These are phyloP conservation scores for Caenorhabditis sp. DNA, from an alignment of 2,888 invertebrate species.

Conservation along the genomic window DNA sequence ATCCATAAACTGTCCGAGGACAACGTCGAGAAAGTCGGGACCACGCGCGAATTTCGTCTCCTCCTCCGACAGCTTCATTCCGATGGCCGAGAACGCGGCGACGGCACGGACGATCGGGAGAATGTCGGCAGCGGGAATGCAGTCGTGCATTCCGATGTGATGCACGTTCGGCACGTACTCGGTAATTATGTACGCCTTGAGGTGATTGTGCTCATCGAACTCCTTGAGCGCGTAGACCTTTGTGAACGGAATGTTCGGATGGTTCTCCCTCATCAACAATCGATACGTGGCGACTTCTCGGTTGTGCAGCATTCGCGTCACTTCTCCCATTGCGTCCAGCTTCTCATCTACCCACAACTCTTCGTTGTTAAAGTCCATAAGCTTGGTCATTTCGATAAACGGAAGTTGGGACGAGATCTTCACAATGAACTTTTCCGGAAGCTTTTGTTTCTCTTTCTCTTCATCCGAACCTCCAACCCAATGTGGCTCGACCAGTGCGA, in stretches of 20 bases:
- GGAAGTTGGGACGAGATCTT: slow-evolving; percentile 49
- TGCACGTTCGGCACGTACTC: slow-evolving; percentile 35
- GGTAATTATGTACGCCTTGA: slow-evolving; percentile 46
- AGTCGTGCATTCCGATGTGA: slow-evolving; percentile 23
- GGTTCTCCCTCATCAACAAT: slow-evolving; percentile 26
- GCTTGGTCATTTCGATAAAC: slow-evolving; percentile 36
- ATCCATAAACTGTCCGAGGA: slow-evolving; percentile 40
- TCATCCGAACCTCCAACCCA: slow-evolving; percentile 32
- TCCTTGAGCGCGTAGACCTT: slow-evolving; percentile 34
- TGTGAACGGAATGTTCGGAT: slow-evolving; percentile 33
- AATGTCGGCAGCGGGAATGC: slow-evolving; percentile 36
- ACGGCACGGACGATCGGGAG: slow-evolving; percentile 23
- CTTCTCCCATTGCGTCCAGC: slow-evolving; percentile 13
- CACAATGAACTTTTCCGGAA: slow-evolving; percentile 47
- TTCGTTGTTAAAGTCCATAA: slow-evolving; percentile 20
- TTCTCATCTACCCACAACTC: slow-evolving; percentile 13
- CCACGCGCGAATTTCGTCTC: slow-evolving; percentile 30
- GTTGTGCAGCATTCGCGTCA: slow-evolving; percentile 38
- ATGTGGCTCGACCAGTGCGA: slow-evolving; percentile 44
- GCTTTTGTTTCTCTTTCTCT: slow-evolving; percentile 1
- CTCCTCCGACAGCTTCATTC: slow-evolving; percentile 25
- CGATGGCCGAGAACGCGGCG: slow-evolving; percentile 43
- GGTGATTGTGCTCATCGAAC: slow-evolving; percentile 36
- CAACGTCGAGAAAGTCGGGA: slow-evolving; percentile 17
- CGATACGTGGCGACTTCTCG: slow-evolving; percentile 41